Conservation (phyloP, 2,113 vertebrate genomes). For the Cephalopterus ornatus region DNA sequence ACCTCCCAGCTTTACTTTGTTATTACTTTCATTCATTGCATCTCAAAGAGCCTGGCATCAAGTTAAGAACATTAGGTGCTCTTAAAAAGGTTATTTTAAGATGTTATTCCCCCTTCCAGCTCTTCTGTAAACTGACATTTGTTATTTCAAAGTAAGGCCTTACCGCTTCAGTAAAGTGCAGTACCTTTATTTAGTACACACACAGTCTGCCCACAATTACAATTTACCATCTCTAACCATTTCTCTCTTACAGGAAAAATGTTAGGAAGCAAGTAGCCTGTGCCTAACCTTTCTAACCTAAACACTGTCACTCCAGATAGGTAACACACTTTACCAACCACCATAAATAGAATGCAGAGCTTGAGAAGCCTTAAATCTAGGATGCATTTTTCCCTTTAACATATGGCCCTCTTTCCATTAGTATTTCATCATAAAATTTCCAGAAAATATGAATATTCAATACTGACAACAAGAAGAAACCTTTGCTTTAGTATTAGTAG, state of each 20-base stretch:
- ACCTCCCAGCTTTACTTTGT: neutral
- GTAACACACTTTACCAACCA: neutral
- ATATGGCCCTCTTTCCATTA: neutral
- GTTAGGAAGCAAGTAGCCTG: neutral
- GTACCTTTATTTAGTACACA: slow-evolving; percentile 9
- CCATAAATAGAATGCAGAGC: neutral
- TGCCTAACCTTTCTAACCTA: neutral
- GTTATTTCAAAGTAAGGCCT: neutral
- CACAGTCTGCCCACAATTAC: neutral
- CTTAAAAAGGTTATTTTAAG: slow-evolving; percentile 34
- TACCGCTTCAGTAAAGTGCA: neutral
- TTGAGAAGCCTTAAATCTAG: neutral
- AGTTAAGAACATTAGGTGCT: slow-evolving; percentile 34
- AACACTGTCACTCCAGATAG: neutral
- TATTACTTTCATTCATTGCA: neutral
- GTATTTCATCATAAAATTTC: neutral
- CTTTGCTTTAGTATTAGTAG: neutral
- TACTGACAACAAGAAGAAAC: neutral
- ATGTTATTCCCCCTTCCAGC: neutral
- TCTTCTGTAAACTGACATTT: slow-evolving; percentile 37
- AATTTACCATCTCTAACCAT: neutral
- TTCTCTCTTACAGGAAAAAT: neutral
- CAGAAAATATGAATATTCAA: neutral
- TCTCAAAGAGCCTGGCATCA: neutral
- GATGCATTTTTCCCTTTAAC: neutral